These are phyloP conservation scores for Indri indri DNA, from an alignment of 2,113 vertebrate species.

Conservation along the genomic window DNA sequence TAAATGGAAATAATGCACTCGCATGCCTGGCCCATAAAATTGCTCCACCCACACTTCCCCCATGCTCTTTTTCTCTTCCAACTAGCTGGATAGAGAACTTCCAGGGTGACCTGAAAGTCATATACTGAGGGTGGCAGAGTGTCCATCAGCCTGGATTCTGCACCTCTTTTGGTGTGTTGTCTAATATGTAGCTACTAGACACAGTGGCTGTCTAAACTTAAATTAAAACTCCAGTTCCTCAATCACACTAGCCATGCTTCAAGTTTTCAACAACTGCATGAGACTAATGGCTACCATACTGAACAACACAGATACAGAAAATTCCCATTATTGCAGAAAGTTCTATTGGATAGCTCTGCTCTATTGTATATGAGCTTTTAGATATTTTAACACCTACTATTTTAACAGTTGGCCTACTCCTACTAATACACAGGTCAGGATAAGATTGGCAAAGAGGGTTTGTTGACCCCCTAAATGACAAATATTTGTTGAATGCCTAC, in stretches of 20 bases:
- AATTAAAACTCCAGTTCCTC: background rate
- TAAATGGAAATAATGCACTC: background rate
- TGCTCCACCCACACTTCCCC: accelerated
- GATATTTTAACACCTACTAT: background rate
- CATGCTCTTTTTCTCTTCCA: background rate
- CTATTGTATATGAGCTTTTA: background rate
- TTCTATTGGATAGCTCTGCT: background rate
- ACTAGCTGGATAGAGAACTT: background rate
- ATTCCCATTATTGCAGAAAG: background rate
- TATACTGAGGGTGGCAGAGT: background rate
- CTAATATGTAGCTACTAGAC: too few species aligned
- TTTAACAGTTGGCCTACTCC: background rate
- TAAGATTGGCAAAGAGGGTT: background rate
- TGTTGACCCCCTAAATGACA: background rate
- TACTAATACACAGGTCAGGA: background rate
- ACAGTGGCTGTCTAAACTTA: background rate
- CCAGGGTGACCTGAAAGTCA: background rate
- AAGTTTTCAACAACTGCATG: accelerated
- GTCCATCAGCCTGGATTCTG: background rate
- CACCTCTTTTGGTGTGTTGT: background rate
- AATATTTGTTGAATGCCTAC: background rate
- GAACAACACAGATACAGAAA: background rate
- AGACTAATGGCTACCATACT: background rate
- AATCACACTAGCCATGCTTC: background rate
- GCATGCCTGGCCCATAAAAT: background rate